Evolutionary conservation across 2,797 vertebrate genomes (phyloP), one percentile per base, ranked within the genome.

Genomic region (Enteromius anoplus): DNA sequence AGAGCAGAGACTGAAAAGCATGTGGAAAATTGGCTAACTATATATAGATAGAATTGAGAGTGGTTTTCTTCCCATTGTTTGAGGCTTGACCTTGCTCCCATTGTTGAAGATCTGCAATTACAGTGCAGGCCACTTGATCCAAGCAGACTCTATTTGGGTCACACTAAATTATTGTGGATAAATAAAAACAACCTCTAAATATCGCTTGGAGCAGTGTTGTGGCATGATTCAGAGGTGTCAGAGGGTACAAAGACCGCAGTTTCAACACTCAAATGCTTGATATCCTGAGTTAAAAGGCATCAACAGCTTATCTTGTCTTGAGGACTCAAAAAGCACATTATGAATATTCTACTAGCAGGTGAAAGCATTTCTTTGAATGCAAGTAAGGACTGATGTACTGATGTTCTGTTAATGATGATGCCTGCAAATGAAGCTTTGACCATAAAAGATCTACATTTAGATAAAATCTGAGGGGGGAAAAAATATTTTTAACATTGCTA

Each of bases 11-110:
- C 70, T 80, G 78, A 58, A 86, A 84, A 88, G 80, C 37, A 71
- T 87, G 78, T 83, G 81, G 75, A 86, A 86, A 87, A 87, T 86
- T 86, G 83, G 42, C 69, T 69, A 69, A 82, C 86, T 88, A 90
- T 88, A 86, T 87, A 90, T 87, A 88, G 85, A 88, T 86, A 68
- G 83, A 88, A 88, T 21, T 65, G 78, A 79, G 64, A 42, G 23
- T 32, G 29, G 32, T 78, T 81, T 65, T 73, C 75, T 49, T 72
- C 71, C 58, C 51, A 80, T 83, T 86, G 85, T 75, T 82, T 11
- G 66, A 82, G 69, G 49, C n/a, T 62, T 68, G 75, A 79, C 71
- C 83, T 71, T 71, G 42, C 40, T 75, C 72, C 85, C 68, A 58
- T 82, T 88, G 55, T 73, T 69, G 62, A 75, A 88, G 81, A 87